Conservation (phyloP, 1,140 invertebrate genomes). For the Bradynema listronoti region DNA sequence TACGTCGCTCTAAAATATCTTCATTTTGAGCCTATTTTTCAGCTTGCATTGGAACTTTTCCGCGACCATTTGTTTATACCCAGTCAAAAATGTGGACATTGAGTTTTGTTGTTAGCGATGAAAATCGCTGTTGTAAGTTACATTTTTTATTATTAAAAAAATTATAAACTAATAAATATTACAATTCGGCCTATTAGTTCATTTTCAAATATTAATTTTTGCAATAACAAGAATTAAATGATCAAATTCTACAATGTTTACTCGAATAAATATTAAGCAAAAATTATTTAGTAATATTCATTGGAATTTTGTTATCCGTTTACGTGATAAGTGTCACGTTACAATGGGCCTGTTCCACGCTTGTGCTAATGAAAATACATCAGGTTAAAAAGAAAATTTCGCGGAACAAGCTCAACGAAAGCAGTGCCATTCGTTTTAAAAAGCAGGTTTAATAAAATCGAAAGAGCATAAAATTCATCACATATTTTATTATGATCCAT, state of each 20-base stretch:
- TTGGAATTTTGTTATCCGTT: conserved; percentile 26
- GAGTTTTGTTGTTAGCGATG: conserved; percentile 25
- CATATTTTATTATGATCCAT: not conserved
- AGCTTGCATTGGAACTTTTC: conserved; percentile 46
- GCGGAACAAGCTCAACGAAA: conserved; percentile 49
- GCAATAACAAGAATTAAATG: conserved; percentile 15
- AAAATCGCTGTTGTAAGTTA: conserved; percentile 5
- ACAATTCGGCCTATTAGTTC: too few relatives aligned
- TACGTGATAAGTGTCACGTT: conserved; percentile 36
- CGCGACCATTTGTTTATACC: conserved; percentile 30
- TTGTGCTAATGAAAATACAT: conserved; percentile 47
- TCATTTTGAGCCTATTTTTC: conserved; percentile 11
- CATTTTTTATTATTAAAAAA: too few relatives aligned
- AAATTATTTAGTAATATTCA: conserved; percentile 27
- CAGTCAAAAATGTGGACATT: conserved; percentile 34
- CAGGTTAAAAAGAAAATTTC: conserved; percentile 48
- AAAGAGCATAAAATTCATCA: not conserved
- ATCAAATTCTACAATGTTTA: conserved; percentile 8
- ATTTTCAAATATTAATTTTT: too few relatives aligned
- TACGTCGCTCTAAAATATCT: not conserved
- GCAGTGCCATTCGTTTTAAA: conserved; percentile 49
- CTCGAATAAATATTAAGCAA: conserved; percentile 2
- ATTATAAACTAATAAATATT: too few relatives aligned
- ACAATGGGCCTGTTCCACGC: conserved; percentile 49
- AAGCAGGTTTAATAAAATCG: conserved; percentile 46